Conservation (phyloP, 2,888 invertebrate species). For the Acanthosepion esculentum region DNA sequence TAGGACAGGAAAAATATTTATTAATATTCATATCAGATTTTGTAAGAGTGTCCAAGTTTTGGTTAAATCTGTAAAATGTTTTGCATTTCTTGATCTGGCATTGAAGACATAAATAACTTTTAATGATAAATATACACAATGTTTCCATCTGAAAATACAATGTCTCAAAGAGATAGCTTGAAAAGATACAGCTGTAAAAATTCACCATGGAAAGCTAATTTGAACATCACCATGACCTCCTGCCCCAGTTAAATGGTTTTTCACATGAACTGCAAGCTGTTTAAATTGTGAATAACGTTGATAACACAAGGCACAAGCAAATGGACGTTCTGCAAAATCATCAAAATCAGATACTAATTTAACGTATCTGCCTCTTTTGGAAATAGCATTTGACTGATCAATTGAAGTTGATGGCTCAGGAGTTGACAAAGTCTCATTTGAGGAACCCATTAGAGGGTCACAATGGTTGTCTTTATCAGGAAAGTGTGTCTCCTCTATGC, state of each 20-base stretch:
- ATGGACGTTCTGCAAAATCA: slow-evolving; percentile 45
- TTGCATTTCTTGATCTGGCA: no score
- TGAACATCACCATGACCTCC: neutral
- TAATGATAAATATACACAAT: no score
- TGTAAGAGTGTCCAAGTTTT: no score
- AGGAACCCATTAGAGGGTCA: neutral
- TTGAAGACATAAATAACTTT: no score
- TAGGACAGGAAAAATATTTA: no score
- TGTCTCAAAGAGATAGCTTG: no score
- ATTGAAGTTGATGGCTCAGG: neutral
- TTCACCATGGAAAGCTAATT: neutral
- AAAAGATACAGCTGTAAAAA: neutral
- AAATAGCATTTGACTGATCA: neutral
- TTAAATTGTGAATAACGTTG: slow-evolving; percentile 23
- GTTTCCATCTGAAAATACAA: no score
- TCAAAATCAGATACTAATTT: slow-evolving; percentile 48
- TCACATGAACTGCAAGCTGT: slow-evolving; percentile 6
- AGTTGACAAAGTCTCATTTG: neutral
- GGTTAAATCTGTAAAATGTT: no score
- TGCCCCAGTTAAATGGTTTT: slow-evolving; percentile 43
- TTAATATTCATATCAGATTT: no score
- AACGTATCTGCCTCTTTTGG: neutral
- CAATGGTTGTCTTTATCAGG: neutral
- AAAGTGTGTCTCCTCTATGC: neutral
- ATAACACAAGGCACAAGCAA: slow-evolving; percentile 45